Evolutionary conservation across 2,888 invertebrate genomes (phyloP).

Genomic region (Liposcelis brunnea): DNA sequence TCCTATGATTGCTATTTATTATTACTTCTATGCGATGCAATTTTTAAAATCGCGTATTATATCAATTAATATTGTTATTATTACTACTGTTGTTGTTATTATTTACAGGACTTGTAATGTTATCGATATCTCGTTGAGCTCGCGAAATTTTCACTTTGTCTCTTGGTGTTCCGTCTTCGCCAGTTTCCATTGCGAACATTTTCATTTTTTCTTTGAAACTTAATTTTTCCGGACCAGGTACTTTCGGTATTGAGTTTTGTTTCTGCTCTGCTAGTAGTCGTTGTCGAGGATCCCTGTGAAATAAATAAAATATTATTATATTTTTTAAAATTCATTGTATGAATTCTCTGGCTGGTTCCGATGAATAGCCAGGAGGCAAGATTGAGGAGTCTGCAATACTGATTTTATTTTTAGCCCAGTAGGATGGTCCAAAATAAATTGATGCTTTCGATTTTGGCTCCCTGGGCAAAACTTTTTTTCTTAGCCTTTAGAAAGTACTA

Average conservation of each 20-base stretch:
- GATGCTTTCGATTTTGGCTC: no score
- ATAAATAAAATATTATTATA: conserved; percentile 8
- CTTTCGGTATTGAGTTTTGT: conserved; percentile 30
- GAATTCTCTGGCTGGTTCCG: no score
- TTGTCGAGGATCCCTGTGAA: conserved; percentile 66
- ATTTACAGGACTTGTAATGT: conserved; percentile 32
- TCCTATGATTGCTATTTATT: no score
- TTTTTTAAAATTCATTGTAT: background rate
- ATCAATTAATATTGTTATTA: conserved; percentile 2
- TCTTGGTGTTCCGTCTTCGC: conserved; percentile 80
- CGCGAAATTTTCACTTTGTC: conserved; percentile 92
- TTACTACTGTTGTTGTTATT: conserved; percentile 18
- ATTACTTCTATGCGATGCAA: no score
- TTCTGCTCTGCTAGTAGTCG: conserved; percentile 71
- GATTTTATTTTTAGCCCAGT: no score
- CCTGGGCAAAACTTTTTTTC: no score
- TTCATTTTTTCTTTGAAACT: conserved; percentile 99
- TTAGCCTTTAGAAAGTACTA: no score
- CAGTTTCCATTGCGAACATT: conserved; percentile 95
- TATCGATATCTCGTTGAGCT: conserved; percentile 86
- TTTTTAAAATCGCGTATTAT: no score
- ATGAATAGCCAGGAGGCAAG: no score
- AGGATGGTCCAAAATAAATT: no score
- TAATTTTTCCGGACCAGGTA: conserved; percentile 70
- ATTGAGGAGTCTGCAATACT: conserved; percentile 4